Conservation (phyloP, 2,797 vertebrate genomes). For the Halcyon badia region DNA sequence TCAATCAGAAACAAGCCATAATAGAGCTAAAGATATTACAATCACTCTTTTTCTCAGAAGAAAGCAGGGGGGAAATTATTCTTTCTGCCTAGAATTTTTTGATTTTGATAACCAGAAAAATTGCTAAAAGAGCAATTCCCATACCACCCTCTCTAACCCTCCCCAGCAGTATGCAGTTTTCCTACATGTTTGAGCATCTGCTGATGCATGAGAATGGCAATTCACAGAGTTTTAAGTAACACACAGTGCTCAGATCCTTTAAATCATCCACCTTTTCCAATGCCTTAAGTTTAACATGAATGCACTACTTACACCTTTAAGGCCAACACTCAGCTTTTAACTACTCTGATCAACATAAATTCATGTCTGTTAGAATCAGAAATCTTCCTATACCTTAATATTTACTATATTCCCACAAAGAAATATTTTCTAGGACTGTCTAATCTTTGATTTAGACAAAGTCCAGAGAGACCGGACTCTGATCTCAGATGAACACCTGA, state of each 20-base stretch:
- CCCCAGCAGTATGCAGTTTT: background rate
- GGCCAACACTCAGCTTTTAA: background rate
- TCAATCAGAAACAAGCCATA: constrained; percentile 21
- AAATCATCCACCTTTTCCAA: background rate
- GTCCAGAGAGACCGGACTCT: background rate
- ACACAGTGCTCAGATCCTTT: background rate
- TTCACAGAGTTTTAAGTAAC: background rate
- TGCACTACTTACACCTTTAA: background rate
- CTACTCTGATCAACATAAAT: background rate
- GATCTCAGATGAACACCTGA: background rate
- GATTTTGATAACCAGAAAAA: constrained; percentile 17
- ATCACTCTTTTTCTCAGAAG: no score
- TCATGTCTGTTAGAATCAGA: background rate
- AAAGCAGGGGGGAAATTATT: background rate
- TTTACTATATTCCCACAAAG: background rate
- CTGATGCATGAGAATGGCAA: background rate
- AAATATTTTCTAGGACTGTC: background rate
- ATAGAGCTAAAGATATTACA: background rate
- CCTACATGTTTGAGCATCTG: background rate
- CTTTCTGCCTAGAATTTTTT: background rate
- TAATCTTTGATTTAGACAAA: background rate
- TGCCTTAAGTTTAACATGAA: background rate
- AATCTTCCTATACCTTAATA: background rate
- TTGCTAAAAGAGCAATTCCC: background rate
- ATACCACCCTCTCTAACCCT: rapidly evolving